Percentiles rank a stretch among this genome's conserved stretches.
Conservation (phyloP, 2,888 invertebrate genomes). For the Amiota minor region DNA sequence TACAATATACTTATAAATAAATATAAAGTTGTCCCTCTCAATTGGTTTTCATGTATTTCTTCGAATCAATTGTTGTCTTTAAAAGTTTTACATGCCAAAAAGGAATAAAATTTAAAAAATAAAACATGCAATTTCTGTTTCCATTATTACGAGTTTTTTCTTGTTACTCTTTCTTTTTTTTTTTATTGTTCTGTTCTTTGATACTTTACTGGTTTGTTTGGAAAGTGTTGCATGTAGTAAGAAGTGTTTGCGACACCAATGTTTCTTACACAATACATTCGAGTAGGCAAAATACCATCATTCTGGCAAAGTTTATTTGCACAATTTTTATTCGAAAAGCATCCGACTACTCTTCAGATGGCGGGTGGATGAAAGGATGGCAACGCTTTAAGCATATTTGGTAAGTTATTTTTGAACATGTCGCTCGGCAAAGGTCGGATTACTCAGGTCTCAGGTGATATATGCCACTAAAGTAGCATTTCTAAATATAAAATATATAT, state of each 20-base stretch:
- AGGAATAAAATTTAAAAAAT: no score
- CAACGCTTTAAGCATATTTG: constrained; percentile 20
- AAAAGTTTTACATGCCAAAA: constrained; percentile 54
- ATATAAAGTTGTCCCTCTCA: constrained; percentile 15
- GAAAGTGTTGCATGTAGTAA: constrained; percentile 14
- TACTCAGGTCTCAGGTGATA: no score
- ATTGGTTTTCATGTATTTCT: constrained; percentile 24
- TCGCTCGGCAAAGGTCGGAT: no score
- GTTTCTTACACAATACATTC: not conserved
- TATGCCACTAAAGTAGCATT: no score
- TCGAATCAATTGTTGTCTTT: constrained; percentile 61
- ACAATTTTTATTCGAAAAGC: not conserved
- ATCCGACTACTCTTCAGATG: no score
- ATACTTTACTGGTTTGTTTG: constrained; percentile 11
- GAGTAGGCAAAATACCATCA: constrained; percentile 27
- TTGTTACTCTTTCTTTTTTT: constrained; percentile 36
- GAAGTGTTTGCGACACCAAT: not conserved
- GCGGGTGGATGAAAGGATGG: not conserved
- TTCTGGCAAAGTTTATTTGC: constrained; percentile 32
- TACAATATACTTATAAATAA: not conserved
- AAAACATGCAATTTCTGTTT: not conserved
- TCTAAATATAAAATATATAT: no score
- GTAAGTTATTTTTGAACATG: constrained; percentile 26
- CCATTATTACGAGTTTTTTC: constrained; percentile 25
- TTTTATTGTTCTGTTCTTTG: constrained; percentile 13